Base-by-base conservation (phyloP, 2,113 vertebrate species). In the Recurvirostra avosetta region DNA sequence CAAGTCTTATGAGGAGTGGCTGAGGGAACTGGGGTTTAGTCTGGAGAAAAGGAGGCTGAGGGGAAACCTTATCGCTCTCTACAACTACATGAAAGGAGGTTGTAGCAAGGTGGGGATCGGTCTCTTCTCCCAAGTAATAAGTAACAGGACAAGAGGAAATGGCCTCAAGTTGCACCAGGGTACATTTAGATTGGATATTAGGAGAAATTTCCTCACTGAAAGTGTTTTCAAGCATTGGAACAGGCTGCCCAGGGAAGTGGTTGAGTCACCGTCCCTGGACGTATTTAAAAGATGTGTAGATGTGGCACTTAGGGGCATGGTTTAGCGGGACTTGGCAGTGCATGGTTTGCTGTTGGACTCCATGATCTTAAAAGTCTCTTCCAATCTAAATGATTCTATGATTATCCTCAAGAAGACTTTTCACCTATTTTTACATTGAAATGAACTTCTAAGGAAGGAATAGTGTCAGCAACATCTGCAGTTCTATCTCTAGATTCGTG, bases 41-140 rank as follows among this genome's bases (percentile, higher is more conserved):
- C 26, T 55, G 18, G 18, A 47, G 34, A 32, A 56, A 8, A 45
- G 50, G 34, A 27, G 34, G 29, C 50, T 56, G 3, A 66, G 17
- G 12, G 34, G 30, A 41, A 5, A 62, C 5, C 26, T 63, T 20
- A 32, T 25, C 0, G 2, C 26, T 8, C 16, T 63, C 34, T 38
- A 55, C 49, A 55, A 26, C 21, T 45, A 16, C 6, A 25, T 55
- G 40, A 47, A 52, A 55, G 17, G 34, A 38, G 40, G 12, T 15
- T 30, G 47, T 63, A 26, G 21, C 0, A 1, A 47, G 27, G 21
- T 47, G 38, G 68, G 6, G 7, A 8, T 45, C 0, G 0, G 27
- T 45, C 22, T 65, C 34, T 65, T 74, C 11, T 47, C 40, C 27
- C 58, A 65, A 21, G 22, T 65, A 55, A 13, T 26, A 45, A 45